Evolutionary conservation across 2,888 invertebrate species (phyloP).

Genomic region (Exephanes ischioxanthus): DNA sequence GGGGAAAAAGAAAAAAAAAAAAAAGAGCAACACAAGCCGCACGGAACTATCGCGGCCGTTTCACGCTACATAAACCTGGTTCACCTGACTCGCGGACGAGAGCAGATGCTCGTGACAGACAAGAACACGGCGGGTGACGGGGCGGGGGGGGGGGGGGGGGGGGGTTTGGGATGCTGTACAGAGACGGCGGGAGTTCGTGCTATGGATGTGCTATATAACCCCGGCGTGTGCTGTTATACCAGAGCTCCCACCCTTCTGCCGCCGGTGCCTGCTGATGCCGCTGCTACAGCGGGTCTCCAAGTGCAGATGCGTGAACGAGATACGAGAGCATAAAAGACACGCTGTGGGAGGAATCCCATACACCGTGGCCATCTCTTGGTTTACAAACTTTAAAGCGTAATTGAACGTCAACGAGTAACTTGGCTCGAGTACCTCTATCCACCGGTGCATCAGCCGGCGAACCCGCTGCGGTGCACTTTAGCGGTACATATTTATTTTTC

Average conservation of each 20-base stretch:
- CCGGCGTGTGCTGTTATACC: conserved; percentile 71
- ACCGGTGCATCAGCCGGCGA: conserved; percentile 14
- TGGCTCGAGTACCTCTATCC: conserved; percentile 54
- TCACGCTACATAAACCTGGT: conserved; percentile 71
- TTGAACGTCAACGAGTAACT: conserved; percentile 80
- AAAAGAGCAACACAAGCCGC: conserved; percentile 44
- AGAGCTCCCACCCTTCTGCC: conserved; percentile 64
- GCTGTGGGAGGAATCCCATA: conserved; percentile 70
- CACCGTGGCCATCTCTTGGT: conserved; percentile 71
- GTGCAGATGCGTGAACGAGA: conserved; percentile 80
- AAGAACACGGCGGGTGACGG: conserved; percentile 59
- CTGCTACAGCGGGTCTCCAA: conserved; percentile 51
- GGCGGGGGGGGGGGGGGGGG: no score
- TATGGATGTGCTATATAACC: conserved; percentile 33
- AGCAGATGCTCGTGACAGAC: conserved; percentile 71
- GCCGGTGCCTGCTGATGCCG: conserved; percentile 42
- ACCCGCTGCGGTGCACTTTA: conserved; percentile 12
- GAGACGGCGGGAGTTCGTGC: conserved; percentile 28
- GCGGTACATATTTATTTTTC: conserved; percentile 26
- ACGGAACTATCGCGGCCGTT: conserved; percentile 63
- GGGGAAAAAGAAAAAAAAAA: conserved; percentile 3
- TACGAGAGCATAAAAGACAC: conserved; percentile 80
- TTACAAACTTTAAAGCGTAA: conserved; percentile 80
- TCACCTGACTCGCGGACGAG: conserved; percentile 68
- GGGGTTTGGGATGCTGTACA: conserved; percentile 23